Evolutionary conservation across 2,113 vertebrate genomes (phyloP).

Genomic region (Neofelis nebulosa): DNA sequence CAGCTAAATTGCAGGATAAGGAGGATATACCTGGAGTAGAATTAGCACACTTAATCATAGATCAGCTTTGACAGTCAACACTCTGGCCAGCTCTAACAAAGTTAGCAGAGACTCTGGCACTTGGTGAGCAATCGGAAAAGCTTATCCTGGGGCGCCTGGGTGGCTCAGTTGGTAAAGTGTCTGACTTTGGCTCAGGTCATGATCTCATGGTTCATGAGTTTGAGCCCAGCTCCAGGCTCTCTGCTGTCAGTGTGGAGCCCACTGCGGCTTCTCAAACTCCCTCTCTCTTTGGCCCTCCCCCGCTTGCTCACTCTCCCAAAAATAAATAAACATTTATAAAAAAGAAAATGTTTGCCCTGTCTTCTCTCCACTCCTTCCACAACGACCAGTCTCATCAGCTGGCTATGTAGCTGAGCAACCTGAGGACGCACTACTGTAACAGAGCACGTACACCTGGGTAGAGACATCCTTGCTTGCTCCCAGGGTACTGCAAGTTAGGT

Average conservation of each 20-base stretch:
- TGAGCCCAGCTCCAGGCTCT: no score
- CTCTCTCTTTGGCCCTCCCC: no score
- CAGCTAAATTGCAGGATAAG: neutral
- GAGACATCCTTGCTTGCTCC: neutral
- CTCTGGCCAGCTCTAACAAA: neutral
- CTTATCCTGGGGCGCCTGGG: no score
- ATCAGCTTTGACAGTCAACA: neutral
- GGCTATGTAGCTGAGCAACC: neutral
- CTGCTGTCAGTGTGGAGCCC: no score
- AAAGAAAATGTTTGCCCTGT: neutral
- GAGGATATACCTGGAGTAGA: neutral
- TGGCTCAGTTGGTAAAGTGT: no score
- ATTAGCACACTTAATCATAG: neutral
- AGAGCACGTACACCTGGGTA: accelerated
- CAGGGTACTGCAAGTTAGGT: neutral
- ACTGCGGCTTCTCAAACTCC: no score
- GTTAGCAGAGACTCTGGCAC: no score
- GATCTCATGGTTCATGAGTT: no score
- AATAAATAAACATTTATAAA: no score
- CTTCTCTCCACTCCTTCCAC: neutral
- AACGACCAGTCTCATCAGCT: neutral
- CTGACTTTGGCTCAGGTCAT: no score
- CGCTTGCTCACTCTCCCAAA: no score
- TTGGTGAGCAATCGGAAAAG: neutral
- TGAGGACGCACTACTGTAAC: neutral